Evolutionary conservation across 2,888 invertebrate genomes (phyloP).

Genomic region (Catocala nupta): DNA sequence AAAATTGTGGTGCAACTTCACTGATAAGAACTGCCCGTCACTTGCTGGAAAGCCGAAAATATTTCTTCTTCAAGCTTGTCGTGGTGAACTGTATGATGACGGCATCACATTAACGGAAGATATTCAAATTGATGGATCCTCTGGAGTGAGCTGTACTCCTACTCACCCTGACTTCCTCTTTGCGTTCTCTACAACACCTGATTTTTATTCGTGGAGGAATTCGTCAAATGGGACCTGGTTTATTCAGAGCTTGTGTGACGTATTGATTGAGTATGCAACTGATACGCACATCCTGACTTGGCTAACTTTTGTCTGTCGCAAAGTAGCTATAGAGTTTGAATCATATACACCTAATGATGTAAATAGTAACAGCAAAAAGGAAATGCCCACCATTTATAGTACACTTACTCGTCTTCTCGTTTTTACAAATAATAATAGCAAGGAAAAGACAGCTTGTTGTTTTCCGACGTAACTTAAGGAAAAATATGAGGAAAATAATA

Average conservation of each 20-base stretch:
- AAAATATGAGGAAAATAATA: not conserved
- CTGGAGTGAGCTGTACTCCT: conserved; percentile 93
- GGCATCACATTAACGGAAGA: conserved; percentile 85
- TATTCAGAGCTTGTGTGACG: conserved; percentile 95
- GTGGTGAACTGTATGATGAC: conserved; percentile 94
- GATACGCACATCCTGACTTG: conserved; percentile 94
- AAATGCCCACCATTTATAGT: conserved; percentile 96
- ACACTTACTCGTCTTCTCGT: conserved; percentile 95
- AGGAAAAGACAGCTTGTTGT: conserved; percentile 8
- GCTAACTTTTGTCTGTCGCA: conserved; percentile 93
- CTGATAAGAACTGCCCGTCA: conserved; percentile 93
- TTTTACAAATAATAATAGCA: conserved; percentile 84
- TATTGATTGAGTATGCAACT: conserved; percentile 90
- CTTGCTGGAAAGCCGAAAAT: conserved; percentile 94
- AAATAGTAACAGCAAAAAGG: conserved; percentile 95
- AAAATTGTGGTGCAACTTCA: conserved; percentile 92
- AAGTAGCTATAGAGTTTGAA: conserved; percentile 96
- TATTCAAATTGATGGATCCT: conserved; percentile 64
- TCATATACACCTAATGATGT: conserved; percentile 92
- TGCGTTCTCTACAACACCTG: conserved; percentile 98
- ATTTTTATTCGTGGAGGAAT: conserved; percentile 97
- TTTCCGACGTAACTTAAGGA: not conserved
- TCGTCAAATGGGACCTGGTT: conserved; percentile 98
- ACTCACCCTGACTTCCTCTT: conserved; percentile 97
- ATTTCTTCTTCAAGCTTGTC: conserved; percentile 96